Percentiles rank a stretch among this genome's conserved stretches.
phyloP scores from a whole-genome alignment of 2,113 vertebrate species.

The Crotalus helleri region DNA sequence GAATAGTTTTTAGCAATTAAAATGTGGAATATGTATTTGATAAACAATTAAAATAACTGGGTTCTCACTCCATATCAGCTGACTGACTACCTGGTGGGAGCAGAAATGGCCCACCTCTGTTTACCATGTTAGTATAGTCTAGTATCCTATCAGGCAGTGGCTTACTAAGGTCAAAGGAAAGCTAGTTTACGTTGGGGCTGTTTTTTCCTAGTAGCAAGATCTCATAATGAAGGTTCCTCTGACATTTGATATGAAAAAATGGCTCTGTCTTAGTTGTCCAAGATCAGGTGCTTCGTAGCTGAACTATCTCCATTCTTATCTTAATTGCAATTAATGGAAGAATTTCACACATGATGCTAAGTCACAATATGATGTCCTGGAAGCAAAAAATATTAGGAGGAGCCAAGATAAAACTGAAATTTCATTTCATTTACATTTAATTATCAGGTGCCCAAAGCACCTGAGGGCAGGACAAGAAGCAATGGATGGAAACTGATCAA shows the following conservation, averaged over 20 bases:
- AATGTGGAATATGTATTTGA: no score
- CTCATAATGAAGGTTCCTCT: not conserved
- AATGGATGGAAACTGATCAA: no score
- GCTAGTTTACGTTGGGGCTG: not conserved
- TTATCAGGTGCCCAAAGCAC: no score
- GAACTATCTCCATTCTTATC: not conserved
- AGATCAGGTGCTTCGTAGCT: no score
- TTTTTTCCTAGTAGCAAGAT: not conserved
- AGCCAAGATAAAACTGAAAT: not conserved
- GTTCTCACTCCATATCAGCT: not conserved
- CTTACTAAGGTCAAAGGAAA: not conserved
- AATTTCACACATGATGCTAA: not conserved
- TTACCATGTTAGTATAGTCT: not conserved
- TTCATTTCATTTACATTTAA: not conserved
- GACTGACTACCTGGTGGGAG: not conserved
- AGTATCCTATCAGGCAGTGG: not conserved
- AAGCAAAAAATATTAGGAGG: not conserved
- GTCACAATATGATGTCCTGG: not conserved
- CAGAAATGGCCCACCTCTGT: not conserved
- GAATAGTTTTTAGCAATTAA: not conserved
- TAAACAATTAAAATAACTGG: not conserved
- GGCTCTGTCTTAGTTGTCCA: not conserved
- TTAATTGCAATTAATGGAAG: not conserved
- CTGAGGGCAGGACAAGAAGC: no score
- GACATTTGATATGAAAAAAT: not conserved